These are phyloP conservation scores for Propithecus coquereli DNA, from an alignment of 2,113 vertebrate species.

Conservation along the genomic window DNA sequence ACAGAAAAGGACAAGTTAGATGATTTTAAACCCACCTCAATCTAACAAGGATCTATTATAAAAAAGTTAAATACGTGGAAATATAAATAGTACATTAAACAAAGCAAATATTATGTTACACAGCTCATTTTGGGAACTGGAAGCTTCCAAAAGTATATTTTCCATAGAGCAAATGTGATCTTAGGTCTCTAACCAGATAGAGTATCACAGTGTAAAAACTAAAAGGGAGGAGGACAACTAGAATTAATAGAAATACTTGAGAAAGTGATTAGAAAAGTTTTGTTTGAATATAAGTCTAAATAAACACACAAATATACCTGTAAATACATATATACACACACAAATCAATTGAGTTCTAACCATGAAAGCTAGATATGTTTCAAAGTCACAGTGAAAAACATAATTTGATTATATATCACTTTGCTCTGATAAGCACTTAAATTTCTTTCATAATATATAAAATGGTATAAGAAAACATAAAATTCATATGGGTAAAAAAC, in stretches of 20 bases:
- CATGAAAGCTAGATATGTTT: not conserved
- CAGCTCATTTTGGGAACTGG: not conserved
- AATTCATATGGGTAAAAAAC: not conserved
- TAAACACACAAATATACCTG: not conserved
- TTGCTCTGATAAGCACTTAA: not conserved
- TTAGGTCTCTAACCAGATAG: not conserved
- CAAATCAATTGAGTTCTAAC: not conserved
- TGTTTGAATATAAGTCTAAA: not conserved
- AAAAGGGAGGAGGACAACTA: not conserved
- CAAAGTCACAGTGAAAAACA: not conserved
- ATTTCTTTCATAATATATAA: not conserved
- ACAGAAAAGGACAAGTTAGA: not conserved
- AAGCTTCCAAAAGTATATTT: not conserved
- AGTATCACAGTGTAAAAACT: not conserved
- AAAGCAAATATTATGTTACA: not conserved
- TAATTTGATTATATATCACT: not conserved
- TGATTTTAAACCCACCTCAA: not conserved
- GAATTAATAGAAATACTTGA: not conserved
- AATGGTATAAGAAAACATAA: not conserved
- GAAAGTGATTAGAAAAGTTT: not conserved
- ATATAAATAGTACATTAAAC: not conserved
- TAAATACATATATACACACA: not conserved
- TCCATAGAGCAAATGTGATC: not conserved
- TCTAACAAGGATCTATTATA: not conserved
- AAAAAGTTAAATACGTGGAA: not conserved